Evolutionary conservation across 1,140 invertebrate species (phyloP).

Genomic region (Nephotettix cincticeps): DNA sequence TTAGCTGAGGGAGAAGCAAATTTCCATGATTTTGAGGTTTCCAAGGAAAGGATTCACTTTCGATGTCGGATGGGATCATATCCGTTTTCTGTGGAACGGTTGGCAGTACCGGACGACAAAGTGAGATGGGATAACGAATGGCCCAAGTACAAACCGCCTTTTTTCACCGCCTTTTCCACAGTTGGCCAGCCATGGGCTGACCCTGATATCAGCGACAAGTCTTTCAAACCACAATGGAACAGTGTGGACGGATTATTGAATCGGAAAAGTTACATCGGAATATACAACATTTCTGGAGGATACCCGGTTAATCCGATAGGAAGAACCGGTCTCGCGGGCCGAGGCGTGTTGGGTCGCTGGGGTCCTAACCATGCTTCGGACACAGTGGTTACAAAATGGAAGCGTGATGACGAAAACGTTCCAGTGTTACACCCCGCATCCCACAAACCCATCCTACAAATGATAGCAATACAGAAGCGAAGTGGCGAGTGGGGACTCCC

Average conservation of each 20-base stretch:
- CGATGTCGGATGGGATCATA: constrained; percentile 5
- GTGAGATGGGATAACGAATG: constrained; percentile 6
- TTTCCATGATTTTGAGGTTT: not conserved
- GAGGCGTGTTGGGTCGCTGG: constrained; percentile 86
- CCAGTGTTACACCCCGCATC: constrained; percentile 41
- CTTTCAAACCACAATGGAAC: constrained; percentile 79
- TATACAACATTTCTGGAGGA: constrained; percentile 63
- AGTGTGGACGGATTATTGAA: constrained; percentile 73
- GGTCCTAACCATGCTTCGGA: constrained; percentile 94
- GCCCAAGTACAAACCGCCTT: constrained; percentile 1
- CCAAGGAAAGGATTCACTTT: constrained; percentile 4
- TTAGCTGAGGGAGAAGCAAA: not conserved
- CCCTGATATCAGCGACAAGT: constrained; percentile 13
- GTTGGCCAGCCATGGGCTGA: constrained; percentile 22
- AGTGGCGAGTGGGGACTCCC: constrained; percentile 93
- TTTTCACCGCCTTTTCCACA: not conserved
- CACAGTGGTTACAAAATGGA: constrained; percentile 88
- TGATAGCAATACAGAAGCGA: constrained; percentile 83
- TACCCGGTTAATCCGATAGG: constrained; percentile 80
- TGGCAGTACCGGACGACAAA: constrained; percentile 21
- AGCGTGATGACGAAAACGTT: constrained; percentile 51
- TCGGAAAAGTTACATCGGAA: constrained; percentile 67
- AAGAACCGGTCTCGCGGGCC: constrained; percentile 77
- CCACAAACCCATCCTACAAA: constrained; percentile 74
- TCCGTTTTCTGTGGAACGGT: not conserved